Evolutionary conservation across 30 jellyfish, hydroid and myxozoan genomes (phyloP), one percentile per base, ranked within the genome.

Genomic region (Turritopsis rubra): DNA sequence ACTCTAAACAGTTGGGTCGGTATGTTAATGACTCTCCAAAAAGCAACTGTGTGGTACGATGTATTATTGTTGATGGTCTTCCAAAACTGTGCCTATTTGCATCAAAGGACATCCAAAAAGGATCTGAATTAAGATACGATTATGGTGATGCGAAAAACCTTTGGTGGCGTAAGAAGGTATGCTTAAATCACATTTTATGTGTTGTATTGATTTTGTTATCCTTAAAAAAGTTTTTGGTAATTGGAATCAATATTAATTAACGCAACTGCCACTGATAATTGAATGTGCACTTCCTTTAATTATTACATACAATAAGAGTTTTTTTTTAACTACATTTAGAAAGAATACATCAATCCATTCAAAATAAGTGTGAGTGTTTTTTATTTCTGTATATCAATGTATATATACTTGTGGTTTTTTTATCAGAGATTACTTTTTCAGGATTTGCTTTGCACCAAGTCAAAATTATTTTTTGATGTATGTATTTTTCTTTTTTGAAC

Each of bases 141-240:
- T 68, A 68, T 68, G 77, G 77, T n/a, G 77, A 68, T 68, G 77
- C 28, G 31, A 68, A 68, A 68, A 68, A 68, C 30, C 28, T 68
- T 68, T 68, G 77, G 77, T 68, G 77, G 77, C 28, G 77, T n/a
- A 68, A 68, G 30, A 68, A 68, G 28, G 60, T 41, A 41, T 41
- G 60, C 60, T 41, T 41, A 41, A 41, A 41, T 41, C 60, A 41
- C 60, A 41, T 41, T 41, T 41, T 41, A 41, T 41, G 60, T 41
- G 60, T 41, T 41, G 60, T 41, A 41, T 41, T 41, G 60, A 41
- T 41, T 41, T 41, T 41, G 60, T 41, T 41, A 41, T 41, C 60
- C 60, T 41, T 41, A 41, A 41, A 41, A 41, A 41, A 41, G 60
- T 41, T 41, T 41, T 41, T 41, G 60, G 60, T 41, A 41, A 41